Conservation (phyloP, 2,113 vertebrate genomes). For the Apus apus region DNA sequence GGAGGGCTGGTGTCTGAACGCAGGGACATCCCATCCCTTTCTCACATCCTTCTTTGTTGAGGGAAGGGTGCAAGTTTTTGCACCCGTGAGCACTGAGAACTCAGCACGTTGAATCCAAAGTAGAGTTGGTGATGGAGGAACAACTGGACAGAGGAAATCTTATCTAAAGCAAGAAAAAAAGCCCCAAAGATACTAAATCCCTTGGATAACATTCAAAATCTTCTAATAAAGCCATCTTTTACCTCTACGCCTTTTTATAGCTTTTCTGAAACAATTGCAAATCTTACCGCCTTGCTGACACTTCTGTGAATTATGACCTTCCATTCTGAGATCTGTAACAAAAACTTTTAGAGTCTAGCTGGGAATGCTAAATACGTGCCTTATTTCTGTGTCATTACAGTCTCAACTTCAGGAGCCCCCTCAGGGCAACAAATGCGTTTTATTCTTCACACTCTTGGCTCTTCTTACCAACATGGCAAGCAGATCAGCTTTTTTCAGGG, state of each 20-base stretch:
- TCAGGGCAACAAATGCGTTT: neutral
- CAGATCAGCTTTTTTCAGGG: constrained; percentile 24
- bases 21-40: rapidly evolving
- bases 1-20: rapidly evolving
- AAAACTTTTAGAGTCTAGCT: constrained; percentile 11
- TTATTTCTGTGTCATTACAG: neutral
- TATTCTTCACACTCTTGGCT: neutral
- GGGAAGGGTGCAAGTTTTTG: neutral
- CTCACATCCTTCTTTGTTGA: neutral
- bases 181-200: neutral
- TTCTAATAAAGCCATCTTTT: neutral
- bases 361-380: constrained; percentile 13
- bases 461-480: neutral
- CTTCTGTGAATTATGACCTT: neutral
- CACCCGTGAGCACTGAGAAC: neutral
- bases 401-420: neutral
- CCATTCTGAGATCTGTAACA: constrained; percentile 15
- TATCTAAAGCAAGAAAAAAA: neutral
- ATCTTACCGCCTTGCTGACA: neutral
- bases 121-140: neutral
- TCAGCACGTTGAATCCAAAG: neutral
- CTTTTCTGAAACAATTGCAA: constrained; percentile 25
- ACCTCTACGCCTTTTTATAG: neutral
- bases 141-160: neutral
- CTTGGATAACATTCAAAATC: neutral